Percentiles rank a stretch among this genome's conserved stretches.
phyloP scores from a whole-genome alignment of 2,113 vertebrate species.

The Gopherus evgoodei region DNA sequence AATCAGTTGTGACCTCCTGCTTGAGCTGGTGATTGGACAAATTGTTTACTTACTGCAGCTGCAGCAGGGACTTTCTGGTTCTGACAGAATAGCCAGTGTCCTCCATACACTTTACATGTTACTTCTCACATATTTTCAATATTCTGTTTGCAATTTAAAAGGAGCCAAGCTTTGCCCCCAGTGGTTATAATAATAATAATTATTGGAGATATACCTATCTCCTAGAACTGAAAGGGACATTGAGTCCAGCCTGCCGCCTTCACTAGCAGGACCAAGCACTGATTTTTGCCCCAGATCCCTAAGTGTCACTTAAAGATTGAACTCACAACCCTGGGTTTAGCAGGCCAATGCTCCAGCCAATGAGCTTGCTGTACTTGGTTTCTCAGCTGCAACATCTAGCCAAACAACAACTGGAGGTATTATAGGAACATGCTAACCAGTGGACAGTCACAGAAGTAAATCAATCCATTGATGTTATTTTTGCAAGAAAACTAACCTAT shows the following conservation, averaged over 20 bases:
- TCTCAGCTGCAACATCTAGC: background rate
- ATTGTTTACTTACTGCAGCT: constrained; percentile 6
- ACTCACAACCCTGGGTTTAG: no score
- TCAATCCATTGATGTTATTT: background rate
- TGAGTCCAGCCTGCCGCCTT: no score
- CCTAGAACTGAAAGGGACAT: no score
- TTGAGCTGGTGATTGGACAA: background rate
- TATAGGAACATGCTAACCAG: background rate
- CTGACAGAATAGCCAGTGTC: background rate
- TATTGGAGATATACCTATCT: no score
- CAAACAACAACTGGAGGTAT: background rate
- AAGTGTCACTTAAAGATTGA: no score
- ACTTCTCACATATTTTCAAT: background rate
- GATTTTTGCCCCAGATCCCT: no score
- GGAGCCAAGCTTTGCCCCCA: background rate
- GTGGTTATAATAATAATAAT: background rate
- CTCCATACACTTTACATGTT: background rate
- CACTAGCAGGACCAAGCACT: no score
- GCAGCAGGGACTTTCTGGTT: constrained; percentile 3
- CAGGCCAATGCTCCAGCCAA: no score
- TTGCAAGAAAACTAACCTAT: background rate
- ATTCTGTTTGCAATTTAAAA: background rate
- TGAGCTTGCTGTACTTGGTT: background rate
- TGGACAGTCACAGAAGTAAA: background rate
- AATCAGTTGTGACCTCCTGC: background rate